Base-by-base conservation (phyloP, 2,113 vertebrate species). In the Larimichthys polyactis region DNA sequence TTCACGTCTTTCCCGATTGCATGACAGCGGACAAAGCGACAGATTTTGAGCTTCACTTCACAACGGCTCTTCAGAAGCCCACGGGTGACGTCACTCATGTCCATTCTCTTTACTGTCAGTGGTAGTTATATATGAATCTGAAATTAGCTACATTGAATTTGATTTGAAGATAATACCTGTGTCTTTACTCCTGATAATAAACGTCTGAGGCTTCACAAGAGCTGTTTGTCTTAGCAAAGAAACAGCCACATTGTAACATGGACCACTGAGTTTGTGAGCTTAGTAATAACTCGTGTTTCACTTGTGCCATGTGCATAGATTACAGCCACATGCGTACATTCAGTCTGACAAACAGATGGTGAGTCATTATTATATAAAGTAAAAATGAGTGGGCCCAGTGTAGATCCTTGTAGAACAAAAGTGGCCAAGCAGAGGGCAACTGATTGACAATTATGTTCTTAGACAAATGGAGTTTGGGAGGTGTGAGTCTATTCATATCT, bases 341-440 rank as follows among this genome's bases (percentile, higher is more conserved):
- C 58, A 64, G 69, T 79, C 43, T 81, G 83, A 90, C 79, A 71
- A 78, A 83, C 69, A 74, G 71, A 66, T 64, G 79, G 24, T 90
- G 92, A 91, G 82, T 92, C 88, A 90, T 76, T 83, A 81, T 90
- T 93, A 90, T 77, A 72, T 91, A 90, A 90, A 89, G 79, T 82
- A 36, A 79, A 87, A 89, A 78, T 27, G 81, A 91, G 86, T 91
- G 92, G 90, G 89, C 81, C 84, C 71, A 69, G 79, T 63, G 74
- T 66, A 44, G 79, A 80, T 82, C 75, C 66, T 69, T 78, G 75
- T 52, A 24, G 60, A 82, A 85, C 74, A 87, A 68, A 89, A 83
- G 82, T 75, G 64, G 78, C 80, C 36, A 44, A 69, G 75, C 59
- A 79, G 78, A 83, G 82, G 73, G 75, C 81, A 76, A 24, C 48